Conservation (phyloP, 2,888 invertebrate genomes). For the Nomada hirtipes region DNA sequence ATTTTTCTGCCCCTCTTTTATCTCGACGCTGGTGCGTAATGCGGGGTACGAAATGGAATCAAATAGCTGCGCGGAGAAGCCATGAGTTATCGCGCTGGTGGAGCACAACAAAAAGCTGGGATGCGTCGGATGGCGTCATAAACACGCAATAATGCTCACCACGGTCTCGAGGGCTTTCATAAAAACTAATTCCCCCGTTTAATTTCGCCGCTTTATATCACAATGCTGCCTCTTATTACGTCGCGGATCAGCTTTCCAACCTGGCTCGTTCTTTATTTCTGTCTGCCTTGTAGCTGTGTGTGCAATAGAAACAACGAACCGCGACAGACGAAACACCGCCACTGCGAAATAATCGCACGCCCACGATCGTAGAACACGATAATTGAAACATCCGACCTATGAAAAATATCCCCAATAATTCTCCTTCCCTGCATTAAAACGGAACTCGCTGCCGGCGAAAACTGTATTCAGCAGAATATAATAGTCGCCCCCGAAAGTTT, state of each 20-base stretch:
- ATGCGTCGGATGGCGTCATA: constrained; percentile 38
- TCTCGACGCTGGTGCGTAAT: too few species aligned
- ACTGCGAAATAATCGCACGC: too few species aligned
- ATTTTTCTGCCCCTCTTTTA: too few species aligned
- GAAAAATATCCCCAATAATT: too few species aligned
- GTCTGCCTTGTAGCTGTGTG: neutral
- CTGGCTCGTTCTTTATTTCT: constrained; percentile 2
- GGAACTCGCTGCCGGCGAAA: too few species aligned
- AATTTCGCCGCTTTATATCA: constrained; percentile 65
- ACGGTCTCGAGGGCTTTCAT: constrained; percentile 50
- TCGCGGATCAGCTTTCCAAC: constrained; percentile 35
- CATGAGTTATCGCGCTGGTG: neutral
- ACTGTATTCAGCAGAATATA: neutral
- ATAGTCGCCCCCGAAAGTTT: neutral
- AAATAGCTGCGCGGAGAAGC: constrained; percentile 16
- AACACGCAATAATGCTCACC: constrained; percentile 55
- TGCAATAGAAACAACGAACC: too few species aligned
- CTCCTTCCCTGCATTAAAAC: too few species aligned
- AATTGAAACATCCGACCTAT: too few species aligned
- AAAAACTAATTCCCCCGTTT: constrained; percentile 70
- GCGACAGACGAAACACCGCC: too few species aligned
- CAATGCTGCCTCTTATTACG: constrained; percentile 52
- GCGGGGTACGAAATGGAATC: constrained; percentile 10
- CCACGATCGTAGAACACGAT: too few species aligned
- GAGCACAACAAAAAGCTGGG: constrained; percentile 19